Conservation (phyloP, 2,797 vertebrate species). For the Gambelia wislizenii region DNA sequence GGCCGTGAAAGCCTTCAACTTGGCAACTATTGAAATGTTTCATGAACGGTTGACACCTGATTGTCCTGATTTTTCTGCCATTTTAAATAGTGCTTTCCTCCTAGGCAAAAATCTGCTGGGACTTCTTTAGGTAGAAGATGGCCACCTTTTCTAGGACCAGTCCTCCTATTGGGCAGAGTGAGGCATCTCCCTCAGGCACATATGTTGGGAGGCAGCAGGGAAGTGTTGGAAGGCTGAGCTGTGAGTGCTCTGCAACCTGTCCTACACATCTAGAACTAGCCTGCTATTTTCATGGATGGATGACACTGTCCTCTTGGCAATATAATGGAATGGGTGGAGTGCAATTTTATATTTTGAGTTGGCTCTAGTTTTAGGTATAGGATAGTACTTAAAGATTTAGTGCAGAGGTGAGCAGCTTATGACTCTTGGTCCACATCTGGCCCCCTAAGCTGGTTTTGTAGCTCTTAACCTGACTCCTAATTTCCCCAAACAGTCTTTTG, state of each 20-base stretch:
- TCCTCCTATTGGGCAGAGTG: background rate
- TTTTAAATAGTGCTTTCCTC: background rate
- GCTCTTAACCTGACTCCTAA: too few relatives aligned
- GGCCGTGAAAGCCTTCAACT: too few relatives aligned
- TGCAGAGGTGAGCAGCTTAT: background rate
- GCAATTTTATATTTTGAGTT: background rate
- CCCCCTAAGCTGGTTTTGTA: too few relatives aligned
- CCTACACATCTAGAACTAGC: background rate
- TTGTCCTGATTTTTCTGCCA: background rate
- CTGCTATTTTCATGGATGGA: background rate
- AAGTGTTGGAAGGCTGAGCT: background rate
- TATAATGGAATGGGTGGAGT: background rate
- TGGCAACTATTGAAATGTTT: background rate
- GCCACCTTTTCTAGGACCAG: background rate
- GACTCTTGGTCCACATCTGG: too few relatives aligned
- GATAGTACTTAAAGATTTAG: background rate
- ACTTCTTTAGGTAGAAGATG: background rate
- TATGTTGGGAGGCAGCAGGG: background rate
- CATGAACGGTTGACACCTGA: background rate
- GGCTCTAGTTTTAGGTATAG: too few relatives aligned
- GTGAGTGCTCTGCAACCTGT: background rate
- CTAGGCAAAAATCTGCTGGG: background rate
- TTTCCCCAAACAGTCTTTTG: too few relatives aligned
- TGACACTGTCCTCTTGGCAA: background rate
- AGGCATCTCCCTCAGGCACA: background rate